Conservation (phyloP, 2,797 vertebrate genomes). For the Tadarida brasiliensis region DNA sequence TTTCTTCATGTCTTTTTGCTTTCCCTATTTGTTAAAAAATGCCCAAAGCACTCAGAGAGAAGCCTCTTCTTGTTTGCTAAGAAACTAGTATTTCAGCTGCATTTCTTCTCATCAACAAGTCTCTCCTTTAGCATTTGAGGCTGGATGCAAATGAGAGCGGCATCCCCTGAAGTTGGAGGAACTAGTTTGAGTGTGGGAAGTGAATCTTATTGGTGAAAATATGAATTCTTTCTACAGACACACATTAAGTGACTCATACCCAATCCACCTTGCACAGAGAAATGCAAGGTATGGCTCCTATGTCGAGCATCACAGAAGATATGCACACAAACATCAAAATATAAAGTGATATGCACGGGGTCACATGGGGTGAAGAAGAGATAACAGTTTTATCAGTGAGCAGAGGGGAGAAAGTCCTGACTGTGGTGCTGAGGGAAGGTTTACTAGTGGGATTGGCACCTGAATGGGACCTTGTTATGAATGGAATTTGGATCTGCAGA, state of each 20-base stretch:
- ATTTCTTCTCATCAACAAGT: neutral
- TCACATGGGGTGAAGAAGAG: neutral
- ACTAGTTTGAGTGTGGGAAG: neutral
- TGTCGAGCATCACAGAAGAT: neutral
- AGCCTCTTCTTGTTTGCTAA: neutral
- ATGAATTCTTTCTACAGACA: neutral
- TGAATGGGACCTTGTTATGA: neutral
- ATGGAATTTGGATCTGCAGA: neutral
- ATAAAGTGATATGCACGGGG: neutral
- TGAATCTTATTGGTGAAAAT: neutral
- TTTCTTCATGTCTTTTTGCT: neutral
- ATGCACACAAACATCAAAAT: neutral
- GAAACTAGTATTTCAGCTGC: neutral
- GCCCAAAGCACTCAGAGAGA: neutral
- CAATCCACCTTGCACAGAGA: neutral
- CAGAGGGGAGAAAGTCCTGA: neutral
- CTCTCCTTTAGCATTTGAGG: neutral
- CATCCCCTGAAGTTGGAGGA: neutral
- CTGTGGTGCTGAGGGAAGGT: neutral
- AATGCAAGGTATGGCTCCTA: neutral
- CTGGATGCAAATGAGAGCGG: neutral
- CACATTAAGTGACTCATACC: neutral
- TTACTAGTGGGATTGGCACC: neutral
- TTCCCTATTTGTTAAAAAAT: neutral
- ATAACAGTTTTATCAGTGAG: no score